Conservation (phyloP, 2,888 invertebrate species). For the Catocala sponsa region DNA sequence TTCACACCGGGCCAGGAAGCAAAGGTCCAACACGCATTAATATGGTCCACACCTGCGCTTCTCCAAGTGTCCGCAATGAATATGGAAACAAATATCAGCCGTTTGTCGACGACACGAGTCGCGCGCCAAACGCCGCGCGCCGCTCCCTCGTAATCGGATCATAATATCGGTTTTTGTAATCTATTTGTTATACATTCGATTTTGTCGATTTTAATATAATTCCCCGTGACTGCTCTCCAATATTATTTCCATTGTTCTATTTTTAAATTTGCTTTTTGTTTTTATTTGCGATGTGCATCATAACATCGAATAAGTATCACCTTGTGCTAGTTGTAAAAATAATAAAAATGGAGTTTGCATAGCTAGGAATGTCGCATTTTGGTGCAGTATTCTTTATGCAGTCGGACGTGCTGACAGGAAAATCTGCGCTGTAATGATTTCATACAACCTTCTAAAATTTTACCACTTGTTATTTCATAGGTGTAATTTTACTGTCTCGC, state of each 20-base stretch:
- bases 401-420: too few relatives aligned
- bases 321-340: not conserved
- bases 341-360: not conserved
- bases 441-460: too few relatives aligned
- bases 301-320: not conserved
- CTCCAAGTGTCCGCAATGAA: slow-evolving; percentile 46
- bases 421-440: too few relatives aligned
- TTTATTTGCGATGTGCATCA: slow-evolving; percentile 11
- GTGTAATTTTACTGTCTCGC: too few relatives aligned
- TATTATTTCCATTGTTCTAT: slow-evolving; percentile 9
- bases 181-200: slow-evolving; percentile 15
- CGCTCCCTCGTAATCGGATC: slow-evolving; percentile 21
- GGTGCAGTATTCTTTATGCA: not conserved
- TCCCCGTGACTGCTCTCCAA: slow-evolving; percentile 6
- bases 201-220: slow-evolving; percentile 21
- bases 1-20: slow-evolving; percentile 55
- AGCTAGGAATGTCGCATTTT: too few relatives aligned
- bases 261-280: not conserved
- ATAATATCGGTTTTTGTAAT: slow-evolving; percentile 27
- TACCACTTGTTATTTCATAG: too few relatives aligned
- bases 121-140: not conserved
- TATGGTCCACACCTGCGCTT: slow-evolving; percentile 48
- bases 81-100: slow-evolving; percentile 43
- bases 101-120: slow-evolving; percentile 1
- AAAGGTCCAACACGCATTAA: slow-evolving; percentile 49